phyloP scores from a whole-genome alignment of 2,113 vertebrate genomes.

The Anoura caudifer region DNA sequence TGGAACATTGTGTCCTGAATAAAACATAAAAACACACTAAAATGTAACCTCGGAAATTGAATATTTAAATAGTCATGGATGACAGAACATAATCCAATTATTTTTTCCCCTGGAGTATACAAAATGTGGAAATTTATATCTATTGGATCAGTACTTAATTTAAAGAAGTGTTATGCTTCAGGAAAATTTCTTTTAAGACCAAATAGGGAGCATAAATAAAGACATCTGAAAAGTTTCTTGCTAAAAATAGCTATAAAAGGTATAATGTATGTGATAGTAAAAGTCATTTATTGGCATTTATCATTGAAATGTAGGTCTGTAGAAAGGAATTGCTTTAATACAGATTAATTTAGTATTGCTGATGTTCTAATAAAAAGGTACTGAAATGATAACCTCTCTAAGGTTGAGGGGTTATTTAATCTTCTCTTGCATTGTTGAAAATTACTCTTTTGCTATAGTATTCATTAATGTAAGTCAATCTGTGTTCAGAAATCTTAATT shows the following conservation, averaged over 20 bases:
- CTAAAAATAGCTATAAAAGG: constrained; percentile 27
- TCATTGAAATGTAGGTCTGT: constrained; percentile 1
- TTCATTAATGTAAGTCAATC: constrained; percentile 33
- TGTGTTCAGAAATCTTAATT: not conserved
- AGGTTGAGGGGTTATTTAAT: constrained; percentile 22
- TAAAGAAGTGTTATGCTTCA: not conserved
- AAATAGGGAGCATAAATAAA: constrained; percentile 27
- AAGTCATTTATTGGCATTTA: constrained; percentile 13
- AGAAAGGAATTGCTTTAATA: constrained; percentile 16
- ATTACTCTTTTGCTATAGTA: not conserved
- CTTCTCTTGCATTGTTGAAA: constrained; percentile 10
- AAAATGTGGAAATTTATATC: constrained; percentile 38
- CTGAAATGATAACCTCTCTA: constrained; percentile 19
- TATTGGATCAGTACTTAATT: constrained; percentile 18
- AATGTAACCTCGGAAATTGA: constrained; percentile 55
- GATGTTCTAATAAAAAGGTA: not conserved
- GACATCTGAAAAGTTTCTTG: constrained; percentile 13
- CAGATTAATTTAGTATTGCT: constrained; percentile 24
- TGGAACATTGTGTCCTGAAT: constrained; percentile 61
- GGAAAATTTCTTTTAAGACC: constrained; percentile 22
- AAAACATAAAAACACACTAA: constrained; percentile 59
- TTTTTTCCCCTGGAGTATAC: not conserved
- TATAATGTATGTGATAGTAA: not conserved
- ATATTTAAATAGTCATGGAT: constrained; percentile 56
- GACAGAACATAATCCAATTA: constrained; percentile 61